These are phyloP conservation scores for Lasioglossum malachurum DNA, from an alignment of 2,888 invertebrate genomes.

Conservation along the genomic window DNA sequence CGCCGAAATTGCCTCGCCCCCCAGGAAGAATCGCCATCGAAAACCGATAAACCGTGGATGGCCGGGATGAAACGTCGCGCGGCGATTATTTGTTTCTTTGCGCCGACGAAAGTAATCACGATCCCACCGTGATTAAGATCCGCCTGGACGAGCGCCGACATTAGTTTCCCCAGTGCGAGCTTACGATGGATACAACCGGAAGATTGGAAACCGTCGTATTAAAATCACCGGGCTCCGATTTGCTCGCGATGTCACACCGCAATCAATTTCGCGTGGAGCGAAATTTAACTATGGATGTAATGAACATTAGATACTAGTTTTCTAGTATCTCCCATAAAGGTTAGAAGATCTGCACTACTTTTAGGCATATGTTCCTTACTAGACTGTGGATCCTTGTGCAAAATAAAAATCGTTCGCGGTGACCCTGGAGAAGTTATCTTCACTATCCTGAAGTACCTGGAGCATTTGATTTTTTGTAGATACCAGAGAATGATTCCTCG, in stretches of 20 bases:
- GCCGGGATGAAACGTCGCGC: slow-evolving; percentile 13
- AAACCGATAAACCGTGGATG: slow-evolving; percentile 42
- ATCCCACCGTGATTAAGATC: slow-evolving; percentile 36
- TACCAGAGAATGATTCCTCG: not conserved
- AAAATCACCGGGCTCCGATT: not conserved
- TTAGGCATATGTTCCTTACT: too few relatives aligned
- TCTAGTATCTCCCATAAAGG: too few relatives aligned
- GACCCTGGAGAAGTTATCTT: not conserved
- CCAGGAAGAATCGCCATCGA: slow-evolving; percentile 38
- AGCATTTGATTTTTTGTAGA: not conserved
- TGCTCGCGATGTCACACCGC: not conserved
- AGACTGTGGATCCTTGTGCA: too few relatives aligned
- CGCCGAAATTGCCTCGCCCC: slow-evolving; percentile 43
- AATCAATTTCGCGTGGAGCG: not conserved
- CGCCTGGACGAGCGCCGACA: not conserved
- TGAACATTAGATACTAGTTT: too few relatives aligned
- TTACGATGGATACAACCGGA: not conserved
- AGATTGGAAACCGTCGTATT: not conserved
- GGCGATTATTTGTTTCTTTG: slow-evolving; percentile 38
- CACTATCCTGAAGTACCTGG: not conserved
- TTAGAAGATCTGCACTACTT: too few relatives aligned
- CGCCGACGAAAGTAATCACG: slow-evolving; percentile 31
- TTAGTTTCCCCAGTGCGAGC: not conserved
- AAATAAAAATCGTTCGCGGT: too few relatives aligned
- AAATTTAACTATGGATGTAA: not conserved